Percentiles rank a stretch among this genome's conserved stretches.
Evolutionary conservation across 2,888 invertebrate genomes (phyloP).

Genomic region (Pyrrhosoma nymphula): DNA sequence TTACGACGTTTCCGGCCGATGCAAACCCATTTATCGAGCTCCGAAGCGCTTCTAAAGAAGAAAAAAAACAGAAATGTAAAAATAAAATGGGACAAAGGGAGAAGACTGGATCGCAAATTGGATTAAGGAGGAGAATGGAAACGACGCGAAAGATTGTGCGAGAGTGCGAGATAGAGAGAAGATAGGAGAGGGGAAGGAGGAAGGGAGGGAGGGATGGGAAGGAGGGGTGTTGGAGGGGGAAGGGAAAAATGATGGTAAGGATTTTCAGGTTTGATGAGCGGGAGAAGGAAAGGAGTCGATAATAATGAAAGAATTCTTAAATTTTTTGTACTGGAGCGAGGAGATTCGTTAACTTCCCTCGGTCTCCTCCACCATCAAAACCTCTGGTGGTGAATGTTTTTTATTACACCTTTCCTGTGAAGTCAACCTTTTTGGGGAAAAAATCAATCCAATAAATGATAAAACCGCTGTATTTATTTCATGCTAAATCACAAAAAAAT

Average conservation of each 20-base stretch:
- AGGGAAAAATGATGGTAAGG: neutral
- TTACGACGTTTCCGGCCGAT: constrained; percentile 9
- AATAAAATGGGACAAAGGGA: neutral
- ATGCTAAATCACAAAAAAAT: too few species aligned
- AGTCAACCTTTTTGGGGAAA: too few species aligned
- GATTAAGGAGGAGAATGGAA: neutral
- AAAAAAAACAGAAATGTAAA: neutral
- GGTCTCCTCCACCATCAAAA: too few species aligned
- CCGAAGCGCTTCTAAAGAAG: neutral
- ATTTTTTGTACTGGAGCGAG: too few species aligned
- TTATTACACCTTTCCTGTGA: too few species aligned
- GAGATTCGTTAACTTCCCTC: too few species aligned
- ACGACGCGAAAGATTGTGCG: neutral
- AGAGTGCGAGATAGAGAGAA: too few species aligned
- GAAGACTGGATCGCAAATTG: neutral
- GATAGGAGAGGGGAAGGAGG: neutral
- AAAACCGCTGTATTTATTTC: too few species aligned
- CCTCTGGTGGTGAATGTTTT: too few species aligned
- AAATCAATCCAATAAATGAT: too few species aligned
- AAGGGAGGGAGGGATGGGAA: neutral
- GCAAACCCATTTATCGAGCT: constrained; percentile 24
- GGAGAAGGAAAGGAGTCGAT: neutral
- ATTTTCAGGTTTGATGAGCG: neutral
- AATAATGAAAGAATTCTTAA: too few species aligned
- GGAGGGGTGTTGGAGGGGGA: neutral